These are phyloP conservation scores for Anthopleura sola DNA, from an alignment of 64 coral and sea anemone genomes.

Conservation along the genomic window DNA sequence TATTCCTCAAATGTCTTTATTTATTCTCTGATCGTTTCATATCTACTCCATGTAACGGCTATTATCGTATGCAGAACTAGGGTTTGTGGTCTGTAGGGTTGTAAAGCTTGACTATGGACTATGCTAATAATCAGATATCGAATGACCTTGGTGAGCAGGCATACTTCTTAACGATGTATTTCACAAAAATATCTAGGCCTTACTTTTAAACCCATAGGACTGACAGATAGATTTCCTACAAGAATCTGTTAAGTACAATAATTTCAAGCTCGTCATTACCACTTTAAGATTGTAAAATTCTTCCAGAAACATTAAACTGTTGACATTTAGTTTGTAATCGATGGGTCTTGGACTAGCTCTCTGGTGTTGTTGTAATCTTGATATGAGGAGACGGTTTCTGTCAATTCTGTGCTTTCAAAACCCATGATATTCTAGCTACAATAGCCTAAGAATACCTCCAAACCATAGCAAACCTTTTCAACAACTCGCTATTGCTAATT, in stretches of 20 bases:
- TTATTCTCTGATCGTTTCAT: neutral
- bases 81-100: neutral
- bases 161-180: neutral
- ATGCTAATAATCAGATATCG: constrained; percentile 4
- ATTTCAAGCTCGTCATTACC: neutral
- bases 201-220: neutral
- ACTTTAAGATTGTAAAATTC: neutral
- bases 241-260: neutral
- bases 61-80: neutral
- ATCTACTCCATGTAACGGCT: constrained; percentile 3
- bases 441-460: neutral
- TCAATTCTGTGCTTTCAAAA: constrained; percentile 14
- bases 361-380: constrained; percentile 12
- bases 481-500: neutral
- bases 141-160: neutral
- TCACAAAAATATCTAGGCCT: neutral
- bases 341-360: neutral
- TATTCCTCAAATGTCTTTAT: neutral
- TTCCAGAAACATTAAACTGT: neutral
- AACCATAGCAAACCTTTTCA: neutral
- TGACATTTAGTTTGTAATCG: constrained; percentile 13
- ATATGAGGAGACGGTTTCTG: neutral
- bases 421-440: neutral
- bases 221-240: neutral
- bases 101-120: neutral